A percentile compares a stretch with the other conserved stretches of the same genome.
These are phyloP conservation scores for Belonocnema kinseyi DNA, from an alignment of 1,140 invertebrate genomes.

Conservation along the genomic window DNA sequence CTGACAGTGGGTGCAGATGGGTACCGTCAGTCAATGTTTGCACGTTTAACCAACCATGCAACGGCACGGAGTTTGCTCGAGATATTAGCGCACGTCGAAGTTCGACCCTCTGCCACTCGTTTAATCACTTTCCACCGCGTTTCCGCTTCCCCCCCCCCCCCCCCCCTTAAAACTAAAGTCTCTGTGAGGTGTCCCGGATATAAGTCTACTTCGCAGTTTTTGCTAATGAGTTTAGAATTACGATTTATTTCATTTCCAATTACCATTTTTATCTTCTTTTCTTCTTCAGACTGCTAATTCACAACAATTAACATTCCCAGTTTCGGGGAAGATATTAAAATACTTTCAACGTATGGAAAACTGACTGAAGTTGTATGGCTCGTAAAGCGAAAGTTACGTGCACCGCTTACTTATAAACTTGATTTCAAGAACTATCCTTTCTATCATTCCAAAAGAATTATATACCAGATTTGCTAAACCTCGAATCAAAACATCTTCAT, in stretches of 20 bases:
- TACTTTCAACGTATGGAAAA: too few relatives aligned
- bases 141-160: conserved; percentile 38
- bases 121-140: conserved; percentile 60
- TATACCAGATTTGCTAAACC: too few relatives aligned
- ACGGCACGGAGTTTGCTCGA: conserved; percentile 59
- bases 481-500: too few relatives aligned
- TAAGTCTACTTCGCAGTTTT: conserved; percentile 19
- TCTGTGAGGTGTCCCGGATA: neutral
- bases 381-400: too few relatives aligned
- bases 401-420: too few relatives aligned
- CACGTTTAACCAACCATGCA: conserved; percentile 67
- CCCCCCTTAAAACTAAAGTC: conserved; percentile 35
- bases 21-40: conserved; percentile 68
- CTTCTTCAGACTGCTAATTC: neutral
- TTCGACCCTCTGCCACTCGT: conserved; percentile 54
- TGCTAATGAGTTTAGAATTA: conserved; percentile 35
- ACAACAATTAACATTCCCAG: neutral
- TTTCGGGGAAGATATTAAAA: conserved; percentile 1
- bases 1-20: conserved; percentile 43
- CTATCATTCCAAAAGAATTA: too few relatives aligned
- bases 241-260: conserved; percentile 31
- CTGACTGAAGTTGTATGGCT: too few relatives aligned
- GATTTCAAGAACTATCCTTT: too few relatives aligned
- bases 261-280: neutral
- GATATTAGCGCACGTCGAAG: conserved; percentile 60